phyloP scores from a whole-genome alignment of 2,888 invertebrate species.

The Copidosoma aretas region DNA sequence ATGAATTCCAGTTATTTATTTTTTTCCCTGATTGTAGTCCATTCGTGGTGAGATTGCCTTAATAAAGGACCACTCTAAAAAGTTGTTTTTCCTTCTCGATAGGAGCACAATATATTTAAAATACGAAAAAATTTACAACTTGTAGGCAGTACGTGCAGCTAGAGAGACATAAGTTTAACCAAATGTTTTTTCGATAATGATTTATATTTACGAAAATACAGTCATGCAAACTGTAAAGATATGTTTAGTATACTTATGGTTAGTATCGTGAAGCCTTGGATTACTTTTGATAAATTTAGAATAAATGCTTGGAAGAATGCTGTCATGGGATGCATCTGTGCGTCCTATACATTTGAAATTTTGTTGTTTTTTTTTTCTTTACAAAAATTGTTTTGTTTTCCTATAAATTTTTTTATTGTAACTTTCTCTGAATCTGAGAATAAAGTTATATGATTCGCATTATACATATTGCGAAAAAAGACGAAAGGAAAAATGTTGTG shows the following conservation, averaged over 20 bases:
- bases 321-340: slow-evolving; percentile 21
- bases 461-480: slow-evolving; percentile 17
- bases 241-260: slow-evolving; percentile 4
- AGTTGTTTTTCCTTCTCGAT: slow-evolving; percentile 30
- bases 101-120: slow-evolving; percentile 21
- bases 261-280: slow-evolving; percentile 3
- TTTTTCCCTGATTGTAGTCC: slow-evolving; percentile 6
- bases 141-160: slow-evolving; percentile 1
- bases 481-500: slow-evolving; percentile 18
- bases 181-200: slow-evolving; percentile 14
- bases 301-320: slow-evolving; percentile 26
- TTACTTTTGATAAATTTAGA: slow-evolving; percentile 10
- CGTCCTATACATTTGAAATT: slow-evolving; percentile 36
- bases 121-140: slow-evolving; percentile 9
- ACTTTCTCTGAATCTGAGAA: background rate
- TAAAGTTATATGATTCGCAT: slow-evolving; percentile 22
- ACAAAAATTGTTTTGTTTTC: slow-evolving; percentile 12
- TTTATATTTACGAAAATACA: slow-evolving; percentile 10
- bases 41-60: slow-evolving; percentile 31
- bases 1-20: background rate
- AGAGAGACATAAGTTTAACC: slow-evolving; percentile 14
- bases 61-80: slow-evolving; percentile 29
- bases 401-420: slow-evolving; percentile 5
- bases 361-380: slow-evolving; percentile 25
- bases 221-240: slow-evolving; percentile 4